Evolutionary conservation across 2,888 invertebrate genomes (phyloP), one percentile per base, ranked within the genome.

Genomic region (Lithodes maja): DNA sequence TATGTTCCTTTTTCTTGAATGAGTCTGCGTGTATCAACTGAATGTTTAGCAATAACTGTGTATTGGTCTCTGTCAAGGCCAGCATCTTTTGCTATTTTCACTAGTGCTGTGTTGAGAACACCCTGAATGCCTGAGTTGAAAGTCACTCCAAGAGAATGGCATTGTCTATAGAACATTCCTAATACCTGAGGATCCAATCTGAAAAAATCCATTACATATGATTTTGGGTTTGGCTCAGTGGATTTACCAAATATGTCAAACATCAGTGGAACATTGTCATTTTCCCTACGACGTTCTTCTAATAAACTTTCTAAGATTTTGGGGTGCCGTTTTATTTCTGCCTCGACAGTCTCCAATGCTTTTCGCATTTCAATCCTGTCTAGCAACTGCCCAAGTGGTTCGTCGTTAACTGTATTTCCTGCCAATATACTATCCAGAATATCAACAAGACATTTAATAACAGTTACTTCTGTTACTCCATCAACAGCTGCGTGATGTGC

Each of bases 101-200:
- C 69, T n/a, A 82, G 68, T 33, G 82, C 82, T n/a, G 82, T 82
- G 82, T 82, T 82, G 49, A 82, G n/a, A 15, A 82, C 49, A 12
- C 49, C 49, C 3, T 50, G 15, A 15, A 82, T 15, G 2, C 82
- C 82, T 2, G 82, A 82, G 69, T 82, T 82, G 3, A 82, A 2
- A 49, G 69, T 69, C 50, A 82, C 12, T 0, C 69, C 82, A 49
- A 2, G 15, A 69, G 82, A 82, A 3, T 15, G 68, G 61, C 82
- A 82, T 2, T 3, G 61, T 0, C 68, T 50, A 33, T 82, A 3
- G n/a, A 82, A 82, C 15, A n/a, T 82, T 49, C 50, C 7, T 50
- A 82, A 9, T 12, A 69, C 2, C 7, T 49, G 5, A 9, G 50
- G 33, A 17, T 82, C 69, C 12, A 82, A 2, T 7, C 49, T 12